Conservation (phyloP, 1,140 invertebrate genomes). For the Drosophila littoralis region DNA sequence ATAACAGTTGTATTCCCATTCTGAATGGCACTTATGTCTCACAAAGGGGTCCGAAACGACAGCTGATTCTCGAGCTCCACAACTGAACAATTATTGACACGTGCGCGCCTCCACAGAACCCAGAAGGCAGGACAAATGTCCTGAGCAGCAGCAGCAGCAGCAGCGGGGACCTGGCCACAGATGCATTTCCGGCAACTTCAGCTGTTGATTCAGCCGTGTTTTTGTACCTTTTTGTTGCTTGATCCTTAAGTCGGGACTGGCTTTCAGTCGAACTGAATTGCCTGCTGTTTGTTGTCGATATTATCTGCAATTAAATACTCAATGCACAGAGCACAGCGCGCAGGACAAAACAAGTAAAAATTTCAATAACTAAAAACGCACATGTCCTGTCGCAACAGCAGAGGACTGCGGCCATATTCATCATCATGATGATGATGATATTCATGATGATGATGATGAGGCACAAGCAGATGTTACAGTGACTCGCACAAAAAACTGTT, state of each 20-base stretch:
- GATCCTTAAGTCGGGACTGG: background rate
- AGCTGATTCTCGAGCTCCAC: constrained; percentile 62
- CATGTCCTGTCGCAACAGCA: constrained; percentile 58
- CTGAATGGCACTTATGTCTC: background rate
- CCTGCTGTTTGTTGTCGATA: constrained; percentile 76
- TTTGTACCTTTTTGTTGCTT: background rate
- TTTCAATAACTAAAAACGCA: constrained; percentile 83
- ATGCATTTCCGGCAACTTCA: constrained; percentile 74
- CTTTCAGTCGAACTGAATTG: constrained; percentile 10
- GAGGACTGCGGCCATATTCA: constrained; percentile 10
- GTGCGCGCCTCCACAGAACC: constrained; percentile 62
- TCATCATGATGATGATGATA: constrained; percentile 1
- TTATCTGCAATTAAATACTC: constrained; percentile 83
- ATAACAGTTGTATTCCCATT: background rate
- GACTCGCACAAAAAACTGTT: constrained; percentile 59
- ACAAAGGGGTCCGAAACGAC: constrained; percentile 18
- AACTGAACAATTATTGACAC: constrained; percentile 77
- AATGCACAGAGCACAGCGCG: constrained; percentile 61
- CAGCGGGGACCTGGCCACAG: constrained; percentile 33
- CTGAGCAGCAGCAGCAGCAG: constrained; percentile 2
- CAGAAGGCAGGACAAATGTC: constrained; percentile 26
- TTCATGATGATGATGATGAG: constrained; percentile 18
- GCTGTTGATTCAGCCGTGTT: constrained; percentile 58
- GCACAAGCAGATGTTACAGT: constrained; percentile 65
- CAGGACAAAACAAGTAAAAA: constrained; percentile 78